These are phyloP conservation scores for Drosophila nannoptera DNA, from an alignment of 1,140 invertebrate species.

Conservation along the genomic window DNA sequence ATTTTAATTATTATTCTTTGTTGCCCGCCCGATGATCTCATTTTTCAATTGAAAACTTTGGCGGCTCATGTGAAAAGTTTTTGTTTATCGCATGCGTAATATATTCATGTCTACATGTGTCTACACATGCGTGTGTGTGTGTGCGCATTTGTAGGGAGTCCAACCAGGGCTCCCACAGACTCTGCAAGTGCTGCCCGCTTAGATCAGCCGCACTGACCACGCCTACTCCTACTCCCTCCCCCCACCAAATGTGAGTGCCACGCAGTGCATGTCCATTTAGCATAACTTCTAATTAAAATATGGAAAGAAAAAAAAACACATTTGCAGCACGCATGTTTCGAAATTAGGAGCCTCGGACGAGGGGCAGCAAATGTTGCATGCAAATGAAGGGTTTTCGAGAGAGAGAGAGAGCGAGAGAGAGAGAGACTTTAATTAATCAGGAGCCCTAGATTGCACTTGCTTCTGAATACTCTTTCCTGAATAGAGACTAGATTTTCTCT, in stretches of 20 bases:
- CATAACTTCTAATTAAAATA: constrained; percentile 69
- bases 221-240: neutral
- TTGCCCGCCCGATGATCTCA: constrained; percentile 61
- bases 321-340: constrained; percentile 63
- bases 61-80: constrained; percentile 53
- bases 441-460: constrained; percentile 8
- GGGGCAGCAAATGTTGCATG: constrained; percentile 66
- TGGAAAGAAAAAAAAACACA: constrained; percentile 29
- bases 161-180: constrained; percentile 23
- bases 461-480: constrained; percentile 27
- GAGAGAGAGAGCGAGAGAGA: too few relatives aligned
- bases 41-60: constrained; percentile 67
- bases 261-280: constrained; percentile 63
- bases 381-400: constrained; percentile 46
- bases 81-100: constrained; percentile 74
- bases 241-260: neutral
- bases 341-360: constrained; percentile 25
- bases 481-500: too few relatives aligned
- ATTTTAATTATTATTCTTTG: constrained; percentile 74
- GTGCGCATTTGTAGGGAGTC: neutral
- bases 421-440: constrained; percentile 17
- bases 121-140: constrained; percentile 8
- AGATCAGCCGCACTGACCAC: constrained; percentile 36
- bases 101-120: constrained; percentile 53
- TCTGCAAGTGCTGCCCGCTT: constrained; percentile 14